A percentile compares a stretch with the other conserved stretches of the same genome.
Evolutionary conservation across 2,113 vertebrate species (phyloP).

Genomic region (Menidia beryllina): DNA sequence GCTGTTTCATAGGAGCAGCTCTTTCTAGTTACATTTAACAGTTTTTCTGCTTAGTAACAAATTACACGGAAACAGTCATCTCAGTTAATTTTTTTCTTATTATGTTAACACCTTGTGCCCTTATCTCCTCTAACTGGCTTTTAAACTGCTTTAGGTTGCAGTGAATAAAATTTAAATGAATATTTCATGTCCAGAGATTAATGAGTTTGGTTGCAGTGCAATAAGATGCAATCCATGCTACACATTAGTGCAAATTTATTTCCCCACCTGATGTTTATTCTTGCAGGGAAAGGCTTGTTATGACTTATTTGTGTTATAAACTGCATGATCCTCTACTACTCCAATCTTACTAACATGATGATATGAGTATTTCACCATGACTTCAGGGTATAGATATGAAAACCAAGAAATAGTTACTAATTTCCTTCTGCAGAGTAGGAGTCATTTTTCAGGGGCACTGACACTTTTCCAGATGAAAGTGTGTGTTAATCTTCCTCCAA

Average conservation of each 20-base stretch:
- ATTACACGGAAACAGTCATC: not conserved
- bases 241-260: conserved; percentile 29
- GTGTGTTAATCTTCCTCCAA: conserved; percentile 45
- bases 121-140: conserved; percentile 14
- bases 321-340: not conserved
- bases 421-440: conserved; percentile 35
- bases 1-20: too few relatives aligned
- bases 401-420: conserved; percentile 30
- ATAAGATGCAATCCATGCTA: conserved; percentile 23
- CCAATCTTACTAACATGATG: not conserved
- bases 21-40: too few relatives aligned
- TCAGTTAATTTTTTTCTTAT: conserved; percentile 12
- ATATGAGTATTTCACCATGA: conserved; percentile 3
- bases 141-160: conserved; percentile 31
- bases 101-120: conserved; percentile 19
- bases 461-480: conserved; percentile 56
- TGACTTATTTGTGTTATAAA: conserved; percentile 13
- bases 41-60: conserved; percentile 1
- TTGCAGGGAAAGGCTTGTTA: conserved; percentile 9
- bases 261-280: conserved; percentile 13
- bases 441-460: conserved; percentile 53
- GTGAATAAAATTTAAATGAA: conserved; percentile 39
- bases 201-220: conserved; percentile 25
- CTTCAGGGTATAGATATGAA: conserved; percentile 6
- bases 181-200: conserved; percentile 50